Conservation (phyloP, 2,113 vertebrate species). For the Pachypanchax playfairii region DNA sequence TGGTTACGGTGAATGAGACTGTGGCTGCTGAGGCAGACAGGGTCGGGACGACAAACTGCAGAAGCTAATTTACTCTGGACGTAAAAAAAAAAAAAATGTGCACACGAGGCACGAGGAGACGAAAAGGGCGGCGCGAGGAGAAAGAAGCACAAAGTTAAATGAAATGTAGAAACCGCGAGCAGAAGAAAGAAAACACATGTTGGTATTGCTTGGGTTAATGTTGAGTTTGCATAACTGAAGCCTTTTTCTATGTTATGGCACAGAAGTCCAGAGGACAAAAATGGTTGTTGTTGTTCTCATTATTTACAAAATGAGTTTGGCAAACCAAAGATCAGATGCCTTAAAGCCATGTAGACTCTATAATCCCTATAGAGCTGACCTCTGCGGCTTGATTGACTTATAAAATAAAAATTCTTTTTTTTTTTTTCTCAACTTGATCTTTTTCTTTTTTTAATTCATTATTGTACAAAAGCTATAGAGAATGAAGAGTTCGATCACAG, state of each 20-base stretch:
- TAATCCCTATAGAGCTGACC: slow-evolving; percentile 88
- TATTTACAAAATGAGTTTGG: slow-evolving; percentile 95
- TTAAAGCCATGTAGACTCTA: slow-evolving; percentile 96
- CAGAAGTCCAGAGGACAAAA: slow-evolving; percentile 89
- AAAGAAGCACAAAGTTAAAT: slow-evolving; percentile 13
- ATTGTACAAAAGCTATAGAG: slow-evolving; percentile 99
- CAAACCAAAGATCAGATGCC: slow-evolving; percentile 83
- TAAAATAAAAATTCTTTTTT: slow-evolving; percentile 98
- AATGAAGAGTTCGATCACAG: slow-evolving; percentile 88
- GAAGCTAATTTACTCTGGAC: slow-evolving; percentile 8
- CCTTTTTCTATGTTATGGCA: slow-evolving; percentile 96
- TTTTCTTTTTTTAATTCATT: slow-evolving; percentile 72
- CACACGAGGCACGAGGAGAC: too few relatives aligned
- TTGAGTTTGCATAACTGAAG: slow-evolving; percentile 80
- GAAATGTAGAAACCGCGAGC: neutral
- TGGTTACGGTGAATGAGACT: slow-evolving; percentile 9
- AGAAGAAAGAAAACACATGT: slow-evolving; percentile 32
- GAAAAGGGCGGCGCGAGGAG: slow-evolving; percentile 24
- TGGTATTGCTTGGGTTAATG: slow-evolving; percentile 80
- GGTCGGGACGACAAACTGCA: neutral
- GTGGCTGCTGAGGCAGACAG: neutral
- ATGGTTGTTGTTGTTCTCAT: slow-evolving; percentile 69
- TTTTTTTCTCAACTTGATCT: slow-evolving; percentile 85
- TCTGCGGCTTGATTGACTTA: slow-evolving; percentile 94
- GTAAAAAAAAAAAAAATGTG: neutral